Conservation (phyloP, 1,140 invertebrate genomes). For the Triops longicaudatus region DNA sequence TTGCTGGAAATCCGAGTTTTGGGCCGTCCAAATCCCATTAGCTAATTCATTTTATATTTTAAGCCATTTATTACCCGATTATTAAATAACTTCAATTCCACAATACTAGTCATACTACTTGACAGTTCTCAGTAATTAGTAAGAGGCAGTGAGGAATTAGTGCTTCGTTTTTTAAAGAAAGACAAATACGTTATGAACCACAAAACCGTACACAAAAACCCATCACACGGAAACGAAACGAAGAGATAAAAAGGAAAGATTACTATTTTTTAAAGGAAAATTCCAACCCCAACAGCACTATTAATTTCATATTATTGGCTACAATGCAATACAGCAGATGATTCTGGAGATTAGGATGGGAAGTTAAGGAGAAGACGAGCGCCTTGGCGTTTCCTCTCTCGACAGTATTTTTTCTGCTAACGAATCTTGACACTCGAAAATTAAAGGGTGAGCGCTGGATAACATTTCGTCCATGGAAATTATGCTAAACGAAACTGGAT, state of each 20-base stretch:
- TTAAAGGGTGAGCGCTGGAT: constrained; percentile 46
- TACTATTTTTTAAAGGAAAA: too few relatives aligned
- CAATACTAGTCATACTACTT: not conserved
- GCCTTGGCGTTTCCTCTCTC: constrained; percentile 38
- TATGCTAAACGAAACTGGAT: constrained; percentile 23
- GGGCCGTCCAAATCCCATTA: constrained; percentile 82
- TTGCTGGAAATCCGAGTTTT: constrained; percentile 82
- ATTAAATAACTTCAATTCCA: not conserved
- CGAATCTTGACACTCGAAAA: constrained; percentile 44
- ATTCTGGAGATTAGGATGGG: not conserved
- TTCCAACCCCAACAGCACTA: too few relatives aligned
- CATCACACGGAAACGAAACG: not conserved
- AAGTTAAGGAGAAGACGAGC: not conserved
- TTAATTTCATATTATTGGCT: too few relatives aligned
- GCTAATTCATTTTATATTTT: constrained; percentile 12
- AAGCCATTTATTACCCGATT: not conserved
- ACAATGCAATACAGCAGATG: not conserved
- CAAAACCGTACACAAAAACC: not conserved
- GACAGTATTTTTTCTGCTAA: constrained; percentile 43
- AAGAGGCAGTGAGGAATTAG: not conserved
- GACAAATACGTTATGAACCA: too few relatives aligned
- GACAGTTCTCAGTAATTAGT: not conserved
- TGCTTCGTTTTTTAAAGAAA: too few relatives aligned
- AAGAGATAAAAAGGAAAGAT: not conserved
- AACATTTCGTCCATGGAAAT: constrained; percentile 47